Base-by-base conservation (phyloP, 1,140 invertebrate species). In the Neoseiulus cucumeris region DNA sequence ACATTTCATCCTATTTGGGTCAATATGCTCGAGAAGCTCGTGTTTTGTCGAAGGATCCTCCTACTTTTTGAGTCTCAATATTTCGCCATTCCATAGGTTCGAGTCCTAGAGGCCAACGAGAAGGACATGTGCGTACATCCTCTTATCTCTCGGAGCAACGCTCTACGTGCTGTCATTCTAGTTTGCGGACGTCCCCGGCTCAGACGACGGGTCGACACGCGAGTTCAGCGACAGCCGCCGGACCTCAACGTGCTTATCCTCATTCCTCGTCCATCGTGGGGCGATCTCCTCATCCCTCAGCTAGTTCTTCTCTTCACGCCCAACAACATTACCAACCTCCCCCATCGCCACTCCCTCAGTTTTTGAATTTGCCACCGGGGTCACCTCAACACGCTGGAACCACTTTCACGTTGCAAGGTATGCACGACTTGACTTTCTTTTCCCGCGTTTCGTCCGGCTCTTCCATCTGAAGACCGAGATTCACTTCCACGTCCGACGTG, bases 281-380 rank as follows among this genome's bases (percentile, higher is more conserved):
- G 33, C 33, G 33, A 39, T 39, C 33, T 9, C 33, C 33, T 39
- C 33, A 39, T 39, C 33, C 9, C 33, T 39, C 33, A 39, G 51
- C 51, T 20, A 59, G 14, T 14, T 59, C 51, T 33, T 25, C 25
- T 59, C 45, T 47, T 28, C 51, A 59, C 51, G 18, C 29, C 28
- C 65, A 51, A 69, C 7, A 68, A 72, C 14, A 70, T 74, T 64
- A 71, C 73, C 67, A 74, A 71, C 7, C 71, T 74, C 33, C 72
- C 72, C 22, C 51, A 33, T 59, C 51, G 14, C 51, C 51, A 17
- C 51, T 59, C 25, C 51, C 51, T n/a, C 51, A 59, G 25, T 59
- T 29, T 33, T 33, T 59, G 25, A 59, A 59, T 59, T 33, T 59
- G 51, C 51, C 33, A 39, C 33, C 51, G 51, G 51, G 25, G 25